A percentile compares a stretch with the other conserved stretches of the same genome.
Conservation (phyloP, 2,888 invertebrate species). For the Cryptus armator region DNA sequence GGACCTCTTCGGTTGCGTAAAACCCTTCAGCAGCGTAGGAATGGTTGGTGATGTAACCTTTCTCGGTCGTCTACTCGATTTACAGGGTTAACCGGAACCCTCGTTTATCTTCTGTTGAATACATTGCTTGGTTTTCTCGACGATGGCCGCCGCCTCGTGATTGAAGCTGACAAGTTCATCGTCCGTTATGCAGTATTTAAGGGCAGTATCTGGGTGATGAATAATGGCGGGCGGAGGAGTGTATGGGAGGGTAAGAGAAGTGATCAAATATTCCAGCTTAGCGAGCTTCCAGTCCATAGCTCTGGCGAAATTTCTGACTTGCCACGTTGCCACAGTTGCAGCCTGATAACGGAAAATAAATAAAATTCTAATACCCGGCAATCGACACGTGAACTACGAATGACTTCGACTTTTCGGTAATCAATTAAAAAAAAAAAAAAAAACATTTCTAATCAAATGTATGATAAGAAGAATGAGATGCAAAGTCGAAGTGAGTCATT, state of each 20-base stretch:
- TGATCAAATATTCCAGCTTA: constrained; percentile 36
- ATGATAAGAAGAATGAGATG: no score
- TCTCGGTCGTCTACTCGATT: neutral
- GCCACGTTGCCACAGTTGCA: constrained; percentile 27
- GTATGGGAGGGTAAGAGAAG: constrained; percentile 2
- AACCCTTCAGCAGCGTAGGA: no score
- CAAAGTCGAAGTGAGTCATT: no score
- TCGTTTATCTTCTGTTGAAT: constrained; percentile 32
- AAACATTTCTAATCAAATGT: no score
- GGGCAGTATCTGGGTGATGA: neutral
- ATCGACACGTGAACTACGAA: neutral
- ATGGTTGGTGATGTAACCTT: neutral
- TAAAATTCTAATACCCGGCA: neutral
- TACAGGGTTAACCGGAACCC: neutral
- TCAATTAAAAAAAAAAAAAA: no score
- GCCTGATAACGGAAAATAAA: constrained; percentile 18
- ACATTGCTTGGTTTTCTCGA: constrained; percentile 49
- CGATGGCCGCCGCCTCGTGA: neutral
- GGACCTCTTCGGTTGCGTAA: no score
- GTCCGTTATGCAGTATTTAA: constrained; percentile 43
- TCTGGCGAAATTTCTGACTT: constrained; percentile 33
- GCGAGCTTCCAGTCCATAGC: constrained; percentile 15
- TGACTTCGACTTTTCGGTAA: neutral
- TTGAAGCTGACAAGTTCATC: constrained; percentile 46
- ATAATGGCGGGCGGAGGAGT: no score